A percentile compares a stretch with the other conserved stretches of the same genome.
Conservation (phyloP, 2,113 vertebrate species). For the Myiozetetes cayanensis region DNA sequence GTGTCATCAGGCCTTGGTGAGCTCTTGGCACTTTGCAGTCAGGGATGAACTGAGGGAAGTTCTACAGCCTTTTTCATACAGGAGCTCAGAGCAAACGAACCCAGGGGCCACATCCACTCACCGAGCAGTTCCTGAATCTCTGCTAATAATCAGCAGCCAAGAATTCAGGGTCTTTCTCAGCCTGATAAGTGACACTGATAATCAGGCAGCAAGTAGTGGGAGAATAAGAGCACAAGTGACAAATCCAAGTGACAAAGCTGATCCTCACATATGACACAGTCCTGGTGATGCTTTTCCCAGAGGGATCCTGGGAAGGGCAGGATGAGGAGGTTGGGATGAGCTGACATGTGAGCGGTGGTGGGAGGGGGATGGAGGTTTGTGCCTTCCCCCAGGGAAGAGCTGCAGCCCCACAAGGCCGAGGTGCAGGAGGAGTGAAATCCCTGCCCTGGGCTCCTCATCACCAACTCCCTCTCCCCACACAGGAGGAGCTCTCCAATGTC, state of each 20-base stretch:
- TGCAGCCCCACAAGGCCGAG: accelerated
- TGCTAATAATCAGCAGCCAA: not conserved
- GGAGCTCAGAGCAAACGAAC: not conserved
- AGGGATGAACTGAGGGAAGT: no score
- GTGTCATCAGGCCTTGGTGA: not conserved
- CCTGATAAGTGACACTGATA: accelerated
- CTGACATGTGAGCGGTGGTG: no score
- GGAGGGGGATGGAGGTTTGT: not conserved
- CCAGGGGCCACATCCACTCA: not conserved
- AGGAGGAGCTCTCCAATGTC: not conserved
- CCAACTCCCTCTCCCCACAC: not conserved
- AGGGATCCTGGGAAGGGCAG: no score
- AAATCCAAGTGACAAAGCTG: accelerated
- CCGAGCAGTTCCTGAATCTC: not conserved
- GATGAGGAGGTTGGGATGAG: not conserved
- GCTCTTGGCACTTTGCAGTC: not conserved
- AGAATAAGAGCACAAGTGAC: not conserved
- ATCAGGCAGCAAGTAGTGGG: not conserved
- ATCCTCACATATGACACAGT: accelerated
- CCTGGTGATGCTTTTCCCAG: no score
- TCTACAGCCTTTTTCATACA: not conserved
- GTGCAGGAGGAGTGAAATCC: not conserved
- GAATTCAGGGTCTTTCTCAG: not conserved
- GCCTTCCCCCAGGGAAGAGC: not conserved
- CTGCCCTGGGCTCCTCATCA: not conserved